Conservation (phyloP, 2,113 vertebrate genomes). For the Malaclemys terrapin region DNA sequence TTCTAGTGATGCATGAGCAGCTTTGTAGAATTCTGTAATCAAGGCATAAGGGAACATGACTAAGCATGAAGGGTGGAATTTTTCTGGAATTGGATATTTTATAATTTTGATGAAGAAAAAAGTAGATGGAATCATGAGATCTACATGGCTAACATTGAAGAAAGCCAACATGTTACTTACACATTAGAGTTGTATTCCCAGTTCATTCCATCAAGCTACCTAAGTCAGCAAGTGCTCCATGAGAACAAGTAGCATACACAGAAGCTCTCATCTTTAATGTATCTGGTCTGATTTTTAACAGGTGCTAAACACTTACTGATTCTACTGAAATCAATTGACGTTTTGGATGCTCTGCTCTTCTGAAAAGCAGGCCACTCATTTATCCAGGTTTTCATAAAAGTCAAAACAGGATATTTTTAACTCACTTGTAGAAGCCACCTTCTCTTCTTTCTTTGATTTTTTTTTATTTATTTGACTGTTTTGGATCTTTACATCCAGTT, state of each 20-base stretch:
- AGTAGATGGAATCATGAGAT: background rate
- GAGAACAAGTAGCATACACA: background rate
- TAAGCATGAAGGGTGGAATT: background rate
- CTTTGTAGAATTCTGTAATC: background rate
- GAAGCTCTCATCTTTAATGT: background rate
- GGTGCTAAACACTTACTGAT: background rate
- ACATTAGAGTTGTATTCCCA: background rate
- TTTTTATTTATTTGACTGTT: background rate
- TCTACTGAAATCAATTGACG: background rate
- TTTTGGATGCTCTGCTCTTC: background rate
- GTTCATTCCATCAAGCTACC: background rate
- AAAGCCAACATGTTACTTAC: background rate
- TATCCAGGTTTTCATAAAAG: slow-evolving; percentile 15
- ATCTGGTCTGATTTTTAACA: background rate
- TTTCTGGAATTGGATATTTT: background rate
- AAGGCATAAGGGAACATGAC: slow-evolving; percentile 17
- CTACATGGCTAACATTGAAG: background rate
- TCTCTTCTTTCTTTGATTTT: background rate
- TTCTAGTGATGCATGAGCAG: background rate
- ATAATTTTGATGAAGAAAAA: background rate
- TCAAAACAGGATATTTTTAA: slow-evolving; percentile 17
- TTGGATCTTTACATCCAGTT: slow-evolving; percentile 27
- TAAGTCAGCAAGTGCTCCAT: background rate
- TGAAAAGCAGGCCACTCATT: background rate
- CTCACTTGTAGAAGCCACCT: background rate